A percentile compares a stretch with the other conserved stretches of the same genome.
Evolutionary conservation across 2,888 invertebrate species (phyloP).

Genomic region (Alitta virens): DNA sequence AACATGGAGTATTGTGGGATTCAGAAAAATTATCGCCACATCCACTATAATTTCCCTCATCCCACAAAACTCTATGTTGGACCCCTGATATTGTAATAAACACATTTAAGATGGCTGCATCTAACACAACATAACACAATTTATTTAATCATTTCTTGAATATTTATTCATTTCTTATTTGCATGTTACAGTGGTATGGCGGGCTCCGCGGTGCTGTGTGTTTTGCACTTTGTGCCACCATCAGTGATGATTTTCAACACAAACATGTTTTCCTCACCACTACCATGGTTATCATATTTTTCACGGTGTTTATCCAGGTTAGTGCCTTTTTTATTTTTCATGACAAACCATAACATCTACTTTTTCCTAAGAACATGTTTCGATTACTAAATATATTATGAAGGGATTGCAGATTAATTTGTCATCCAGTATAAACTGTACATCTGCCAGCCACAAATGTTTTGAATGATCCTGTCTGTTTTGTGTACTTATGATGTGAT

Average conservation of each 20-base stretch:
- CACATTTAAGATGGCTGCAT: too few species aligned
- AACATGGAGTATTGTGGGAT: too few species aligned
- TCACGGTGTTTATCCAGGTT: constrained; percentile 15
- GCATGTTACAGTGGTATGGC: constrained; percentile 18
- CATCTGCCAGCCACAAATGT: too few species aligned
- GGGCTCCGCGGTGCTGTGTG: constrained; percentile 15
- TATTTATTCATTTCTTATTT: too few species aligned
- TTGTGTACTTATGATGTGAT: too few species aligned
- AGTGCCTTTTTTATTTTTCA: background rate
- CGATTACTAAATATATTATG: background rate
- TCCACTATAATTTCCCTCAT: too few species aligned
- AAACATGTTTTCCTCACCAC: constrained; percentile 13
- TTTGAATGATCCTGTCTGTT: too few species aligned
- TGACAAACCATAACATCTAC: background rate
- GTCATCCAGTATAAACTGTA: background rate
- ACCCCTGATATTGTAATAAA: too few species aligned
- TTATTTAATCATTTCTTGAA: too few species aligned
- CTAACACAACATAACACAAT: too few species aligned
- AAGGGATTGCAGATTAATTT: background rate
- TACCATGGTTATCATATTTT: constrained; percentile 9
- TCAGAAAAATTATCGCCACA: too few species aligned
- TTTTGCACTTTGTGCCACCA: constrained; percentile 10
- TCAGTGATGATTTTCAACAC: background rate
- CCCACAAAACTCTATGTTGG: too few species aligned
- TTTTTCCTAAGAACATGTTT: background rate